Evolutionary conservation across 2,113 vertebrate species (phyloP).

Genomic region (Laticauda laticaudata): DNA sequence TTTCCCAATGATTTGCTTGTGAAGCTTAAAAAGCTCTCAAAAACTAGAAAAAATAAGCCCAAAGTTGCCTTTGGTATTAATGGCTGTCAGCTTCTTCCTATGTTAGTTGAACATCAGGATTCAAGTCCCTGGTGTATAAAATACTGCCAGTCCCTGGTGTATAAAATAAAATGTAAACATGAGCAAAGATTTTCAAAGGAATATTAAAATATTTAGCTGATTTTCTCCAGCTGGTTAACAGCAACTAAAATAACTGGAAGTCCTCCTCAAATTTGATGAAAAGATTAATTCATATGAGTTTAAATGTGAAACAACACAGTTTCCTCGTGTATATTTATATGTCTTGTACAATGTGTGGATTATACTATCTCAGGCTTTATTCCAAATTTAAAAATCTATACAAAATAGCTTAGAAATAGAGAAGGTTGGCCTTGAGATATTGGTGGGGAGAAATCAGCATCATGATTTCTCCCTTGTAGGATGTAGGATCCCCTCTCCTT

Average conservation of each 20-base stretch:
- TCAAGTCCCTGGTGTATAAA: not conserved
- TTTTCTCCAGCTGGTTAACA: not conserved
- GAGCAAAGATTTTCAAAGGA: not conserved
- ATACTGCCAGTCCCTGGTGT: not conserved
- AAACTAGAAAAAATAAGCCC: not conserved
- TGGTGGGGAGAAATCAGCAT: not conserved
- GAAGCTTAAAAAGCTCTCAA: not conserved
- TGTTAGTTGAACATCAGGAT: not conserved
- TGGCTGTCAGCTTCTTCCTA: not conserved
- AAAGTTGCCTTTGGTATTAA: not conserved
- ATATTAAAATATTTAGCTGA: not conserved
- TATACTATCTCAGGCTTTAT: not conserved
- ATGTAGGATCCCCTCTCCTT: not conserved
- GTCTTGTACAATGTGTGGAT: not conserved
- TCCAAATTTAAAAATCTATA: not conserved
- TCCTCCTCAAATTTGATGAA: not conserved
- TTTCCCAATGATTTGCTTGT: not conserved
- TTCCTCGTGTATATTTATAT: not conserved
- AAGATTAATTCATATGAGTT: not conserved
- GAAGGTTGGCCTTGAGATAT: not conserved
- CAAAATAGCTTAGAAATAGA: not conserved
- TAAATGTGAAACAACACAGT: not conserved
- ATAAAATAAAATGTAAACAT: not conserved
- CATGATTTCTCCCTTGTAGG: not conserved
- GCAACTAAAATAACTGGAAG: not conserved